These are phyloP conservation scores for Malaclemys terrapin DNA, from an alignment of 2,113 vertebrate genomes.

Conservation along the genomic window DNA sequence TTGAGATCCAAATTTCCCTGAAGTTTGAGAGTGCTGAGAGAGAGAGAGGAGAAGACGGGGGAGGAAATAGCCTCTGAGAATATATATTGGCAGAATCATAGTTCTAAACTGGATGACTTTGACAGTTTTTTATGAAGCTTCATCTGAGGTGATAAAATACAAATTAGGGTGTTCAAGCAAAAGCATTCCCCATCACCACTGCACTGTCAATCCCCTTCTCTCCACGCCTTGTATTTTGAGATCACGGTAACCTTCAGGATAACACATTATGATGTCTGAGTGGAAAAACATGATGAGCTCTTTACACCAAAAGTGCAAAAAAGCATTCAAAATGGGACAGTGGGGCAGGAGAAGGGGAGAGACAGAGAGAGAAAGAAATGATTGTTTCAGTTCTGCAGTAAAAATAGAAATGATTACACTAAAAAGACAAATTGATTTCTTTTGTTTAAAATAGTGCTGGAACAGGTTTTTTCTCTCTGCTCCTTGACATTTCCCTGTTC, in stretches of 20 bases:
- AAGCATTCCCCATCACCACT: neutral
- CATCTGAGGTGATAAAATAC: constrained; percentile 1
- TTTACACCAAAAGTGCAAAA: neutral
- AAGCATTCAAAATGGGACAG: neutral
- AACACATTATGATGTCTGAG: neutral
- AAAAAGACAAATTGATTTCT: neutral
- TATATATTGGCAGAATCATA: neutral
- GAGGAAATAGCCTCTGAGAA: neutral
- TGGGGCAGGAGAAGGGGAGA: neutral
- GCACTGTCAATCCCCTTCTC: neutral
- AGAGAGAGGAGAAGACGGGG: neutral
- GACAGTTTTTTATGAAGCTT: neutral
- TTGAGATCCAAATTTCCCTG: neutral
- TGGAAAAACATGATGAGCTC: neutral
- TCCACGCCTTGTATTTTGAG: neutral
- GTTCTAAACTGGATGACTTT: neutral
- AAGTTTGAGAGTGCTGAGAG: neutral
- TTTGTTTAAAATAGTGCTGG: constrained; percentile 21
- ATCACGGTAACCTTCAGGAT: neutral
- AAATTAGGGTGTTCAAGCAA: neutral
- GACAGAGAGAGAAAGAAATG: neutral
- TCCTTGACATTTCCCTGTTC: constrained; percentile 65
- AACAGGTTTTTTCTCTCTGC: constrained; percentile 42
- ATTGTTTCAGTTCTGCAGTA: constrained; percentile 9
- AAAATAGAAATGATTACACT: constrained; percentile 25